A percentile compares a stretch with the other conserved stretches of the same genome.
These are phyloP conservation scores for Centruroides vittatus DNA, from an alignment of 1,140 invertebrate genomes.

Conservation along the genomic window DNA sequence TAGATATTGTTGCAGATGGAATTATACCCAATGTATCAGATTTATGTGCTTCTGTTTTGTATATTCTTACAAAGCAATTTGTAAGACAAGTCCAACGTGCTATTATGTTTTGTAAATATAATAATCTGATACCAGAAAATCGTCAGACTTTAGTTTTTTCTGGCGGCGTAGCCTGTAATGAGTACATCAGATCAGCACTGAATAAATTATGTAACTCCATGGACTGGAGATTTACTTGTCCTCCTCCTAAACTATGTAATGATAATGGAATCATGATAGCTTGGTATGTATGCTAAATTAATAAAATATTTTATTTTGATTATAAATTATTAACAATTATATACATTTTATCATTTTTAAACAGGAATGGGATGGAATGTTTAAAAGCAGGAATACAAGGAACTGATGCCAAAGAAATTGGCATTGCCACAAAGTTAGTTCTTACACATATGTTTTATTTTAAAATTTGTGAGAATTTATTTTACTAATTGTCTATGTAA, in stretches of 20 bases:
- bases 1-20: slow-evolving; percentile 42
- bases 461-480: too few species aligned
- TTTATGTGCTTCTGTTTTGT: slow-evolving; percentile 72
- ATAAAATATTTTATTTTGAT: not conserved
- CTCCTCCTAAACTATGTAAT: slow-evolving; percentile 75
- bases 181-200: slow-evolving; percentile 56
- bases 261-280: slow-evolving; percentile 99
- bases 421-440: not conserved
- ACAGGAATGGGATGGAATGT: slow-evolving; percentile 69
- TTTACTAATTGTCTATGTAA: too few species aligned
- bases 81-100: slow-evolving; percentile 65
- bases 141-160: slow-evolving; percentile 51
- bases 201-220: slow-evolving; percentile 47
- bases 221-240: slow-evolving; percentile 47
- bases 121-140: not conserved
- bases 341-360: not conserved
- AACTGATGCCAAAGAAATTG: not conserved
- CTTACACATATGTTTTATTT: too few species aligned
- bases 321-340: not conserved
- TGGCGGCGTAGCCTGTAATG: slow-evolving; percentile 92
- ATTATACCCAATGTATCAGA: slow-evolving; percentile 65
- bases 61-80: slow-evolving; percentile 57
- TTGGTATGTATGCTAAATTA: slow-evolving; percentile 41
- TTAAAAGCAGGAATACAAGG: slow-evolving; percentile 16
- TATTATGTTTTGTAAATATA: slow-evolving; percentile 40